Evolutionary conservation across 2,888 invertebrate genomes (phyloP).

Genomic region (Dynastes tityus): DNA sequence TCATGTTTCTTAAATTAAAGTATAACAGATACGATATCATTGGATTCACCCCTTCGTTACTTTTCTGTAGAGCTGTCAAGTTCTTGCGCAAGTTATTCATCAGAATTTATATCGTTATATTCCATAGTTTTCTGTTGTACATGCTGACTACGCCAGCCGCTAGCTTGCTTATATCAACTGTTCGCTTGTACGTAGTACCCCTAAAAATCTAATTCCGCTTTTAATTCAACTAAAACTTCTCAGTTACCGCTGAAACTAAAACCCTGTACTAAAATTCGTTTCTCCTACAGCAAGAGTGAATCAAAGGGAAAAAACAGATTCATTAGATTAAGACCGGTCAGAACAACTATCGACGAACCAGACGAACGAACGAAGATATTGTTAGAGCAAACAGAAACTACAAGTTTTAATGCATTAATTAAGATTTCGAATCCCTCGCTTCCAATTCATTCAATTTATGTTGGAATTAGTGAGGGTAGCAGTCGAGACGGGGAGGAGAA

Average conservation of each 20-base stretch:
- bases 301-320: constrained; percentile 27
- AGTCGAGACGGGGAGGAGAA: background rate
- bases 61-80: too few relatives aligned
- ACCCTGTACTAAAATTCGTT: background rate
- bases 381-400: constrained; percentile 48
- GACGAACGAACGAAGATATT: constrained; percentile 39
- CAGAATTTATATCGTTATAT: too few relatives aligned
- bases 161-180: too few relatives aligned
- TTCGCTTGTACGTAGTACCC: too few relatives aligned
- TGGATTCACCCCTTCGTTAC: too few relatives aligned
- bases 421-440: constrained; percentile 53
- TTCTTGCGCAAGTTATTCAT: too few relatives aligned
- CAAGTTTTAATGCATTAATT: constrained; percentile 53
- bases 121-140: too few relatives aligned
- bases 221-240: background rate
- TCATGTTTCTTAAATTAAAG: too few relatives aligned
- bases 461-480: constrained; percentile 53
- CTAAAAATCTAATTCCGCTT: background rate
- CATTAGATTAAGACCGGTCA: constrained; percentile 10
- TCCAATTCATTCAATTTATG: constrained; percentile 56
- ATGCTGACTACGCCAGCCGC: too few relatives aligned
- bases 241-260: background rate
- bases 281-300: background rate
- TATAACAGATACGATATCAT: too few relatives aligned
- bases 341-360: constrained; percentile 22